Evolutionary conservation across 2,888 invertebrate species (phyloP).

Genomic region (Muschampia plurimacula): DNA sequence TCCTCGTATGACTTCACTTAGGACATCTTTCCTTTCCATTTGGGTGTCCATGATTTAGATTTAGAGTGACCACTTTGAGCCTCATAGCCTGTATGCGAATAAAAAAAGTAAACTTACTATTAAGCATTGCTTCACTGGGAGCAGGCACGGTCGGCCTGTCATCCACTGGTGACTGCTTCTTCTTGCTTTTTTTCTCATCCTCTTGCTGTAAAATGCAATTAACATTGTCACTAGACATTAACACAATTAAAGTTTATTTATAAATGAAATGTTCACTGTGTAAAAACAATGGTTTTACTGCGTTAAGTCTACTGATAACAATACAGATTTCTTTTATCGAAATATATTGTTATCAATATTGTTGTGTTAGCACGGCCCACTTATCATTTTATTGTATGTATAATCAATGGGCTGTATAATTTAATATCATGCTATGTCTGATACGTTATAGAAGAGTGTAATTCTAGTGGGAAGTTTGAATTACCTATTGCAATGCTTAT

Average conservation of each 20-base stretch:
- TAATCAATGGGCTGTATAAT: constrained; percentile 62
- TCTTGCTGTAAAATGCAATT: constrained; percentile 72
- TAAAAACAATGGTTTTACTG: constrained; percentile 58
- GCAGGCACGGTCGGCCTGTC: constrained; percentile 78
- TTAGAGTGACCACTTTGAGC: too few species aligned
- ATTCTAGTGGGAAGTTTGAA: not conserved
- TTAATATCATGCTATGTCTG: constrained; percentile 16
- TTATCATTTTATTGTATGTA: constrained; percentile 66
- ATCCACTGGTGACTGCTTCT: constrained; percentile 77
- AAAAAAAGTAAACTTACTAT: constrained; percentile 66
- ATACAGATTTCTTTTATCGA: constrained; percentile 62
- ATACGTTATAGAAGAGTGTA: not conserved
- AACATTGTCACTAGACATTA: constrained; percentile 67
- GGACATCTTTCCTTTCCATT: too few species aligned
- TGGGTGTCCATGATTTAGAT: too few species aligned
- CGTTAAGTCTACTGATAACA: constrained; percentile 35
- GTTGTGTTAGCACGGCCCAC: constrained; percentile 51
- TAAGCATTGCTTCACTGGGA: constrained; percentile 83
- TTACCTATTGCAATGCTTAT: constrained; percentile 11
- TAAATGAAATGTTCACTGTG: constrained; percentile 44
- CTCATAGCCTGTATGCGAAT: not conserved
- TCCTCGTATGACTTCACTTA: too few species aligned
- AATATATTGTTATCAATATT: constrained; percentile 70
- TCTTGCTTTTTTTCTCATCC: constrained; percentile 81
- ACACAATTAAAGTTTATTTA: constrained; percentile 45